A percentile compares a stretch with the other conserved stretches of the same genome.
Evolutionary conservation across 2,113 vertebrate species (phyloP).

Genomic region (Hipposideros armiger): DNA sequence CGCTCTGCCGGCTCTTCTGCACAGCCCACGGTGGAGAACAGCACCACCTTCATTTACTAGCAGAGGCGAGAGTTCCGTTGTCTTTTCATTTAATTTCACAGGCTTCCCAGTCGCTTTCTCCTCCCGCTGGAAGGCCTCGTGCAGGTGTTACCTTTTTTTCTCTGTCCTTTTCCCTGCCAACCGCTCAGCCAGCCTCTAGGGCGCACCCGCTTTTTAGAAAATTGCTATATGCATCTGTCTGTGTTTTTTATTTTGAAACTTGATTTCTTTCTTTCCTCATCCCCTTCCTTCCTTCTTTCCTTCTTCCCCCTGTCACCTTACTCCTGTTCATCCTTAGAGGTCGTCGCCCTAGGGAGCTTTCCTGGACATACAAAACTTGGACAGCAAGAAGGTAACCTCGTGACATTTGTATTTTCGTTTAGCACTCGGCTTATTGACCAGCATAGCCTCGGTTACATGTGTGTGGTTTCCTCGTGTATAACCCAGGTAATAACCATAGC

Average conservation of each 20-base stretch:
- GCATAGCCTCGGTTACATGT: fast-evolving
- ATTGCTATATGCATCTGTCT: neutral
- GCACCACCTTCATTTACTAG: neutral
- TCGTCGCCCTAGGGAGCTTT: neutral
- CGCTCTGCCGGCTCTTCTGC: neutral
- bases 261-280: neutral
- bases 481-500: neutral
- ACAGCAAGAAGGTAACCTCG: neutral
- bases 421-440: neutral
- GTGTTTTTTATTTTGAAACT: neutral
- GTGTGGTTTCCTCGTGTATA: neutral
- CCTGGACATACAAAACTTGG: neutral
- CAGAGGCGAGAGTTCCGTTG: neutral
- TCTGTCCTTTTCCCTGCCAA: neutral
- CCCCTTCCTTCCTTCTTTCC: neutral
- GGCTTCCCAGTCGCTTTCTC: neutral
- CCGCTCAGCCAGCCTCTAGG: neutral
- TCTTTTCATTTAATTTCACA: neutral
- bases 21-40: neutral
- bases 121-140: neutral
- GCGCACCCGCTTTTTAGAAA: neutral
- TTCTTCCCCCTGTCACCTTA: neutral
- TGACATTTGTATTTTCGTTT: neutral
- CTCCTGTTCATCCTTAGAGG: neutral
- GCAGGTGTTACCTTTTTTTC: neutral